Percentiles rank a stretch among this genome's conserved stretches.
phyloP scores from a whole-genome alignment of 2,113 vertebrate species.

The Pao palembangensis region DNA sequence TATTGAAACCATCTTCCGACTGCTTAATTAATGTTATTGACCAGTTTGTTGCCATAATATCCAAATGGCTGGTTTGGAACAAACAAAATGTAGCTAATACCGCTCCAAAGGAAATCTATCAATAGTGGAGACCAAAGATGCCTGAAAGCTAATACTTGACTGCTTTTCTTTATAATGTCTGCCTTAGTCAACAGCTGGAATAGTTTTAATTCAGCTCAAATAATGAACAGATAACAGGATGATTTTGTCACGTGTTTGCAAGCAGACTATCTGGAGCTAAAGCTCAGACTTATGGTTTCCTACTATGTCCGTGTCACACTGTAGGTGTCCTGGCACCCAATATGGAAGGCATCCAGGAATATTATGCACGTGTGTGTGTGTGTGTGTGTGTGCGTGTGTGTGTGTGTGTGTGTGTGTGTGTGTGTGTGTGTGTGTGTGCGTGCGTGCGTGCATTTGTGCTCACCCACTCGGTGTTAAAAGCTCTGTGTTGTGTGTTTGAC shows the following conservation, averaged over 20 bases:
- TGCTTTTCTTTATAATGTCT: too few species aligned
- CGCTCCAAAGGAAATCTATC: too few species aligned
- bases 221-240: neutral
- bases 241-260: slow-evolving; percentile 3
- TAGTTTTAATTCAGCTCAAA: too few species aligned
- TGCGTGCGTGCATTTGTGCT: neutral
- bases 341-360: slow-evolving; percentile 49
- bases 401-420: slow-evolving; percentile 20
- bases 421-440: slow-evolving; percentile 20
- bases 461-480: slow-evolving; percentile 26
- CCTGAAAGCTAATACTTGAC: too few species aligned
- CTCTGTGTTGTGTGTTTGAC: slow-evolving; percentile 31
- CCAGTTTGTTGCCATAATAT: too few species aligned
- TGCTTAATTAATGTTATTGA: too few species aligned
- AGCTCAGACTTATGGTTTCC: slow-evolving; percentile 23
- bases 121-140: too few species aligned
- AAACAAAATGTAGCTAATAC: too few species aligned
- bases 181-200: too few species aligned
- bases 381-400: slow-evolving; percentile 15
- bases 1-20: too few species aligned
- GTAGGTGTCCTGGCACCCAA: slow-evolving; percentile 33
- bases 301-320: slow-evolving; percentile 27
- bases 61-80: too few species aligned
- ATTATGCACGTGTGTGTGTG: slow-evolving; percentile 15
- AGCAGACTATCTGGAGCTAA: slow-evolving; percentile 8